Evolutionary conservation across 2,888 invertebrate genomes (phyloP).

Genomic region (Ischnus inquisitorius): DNA sequence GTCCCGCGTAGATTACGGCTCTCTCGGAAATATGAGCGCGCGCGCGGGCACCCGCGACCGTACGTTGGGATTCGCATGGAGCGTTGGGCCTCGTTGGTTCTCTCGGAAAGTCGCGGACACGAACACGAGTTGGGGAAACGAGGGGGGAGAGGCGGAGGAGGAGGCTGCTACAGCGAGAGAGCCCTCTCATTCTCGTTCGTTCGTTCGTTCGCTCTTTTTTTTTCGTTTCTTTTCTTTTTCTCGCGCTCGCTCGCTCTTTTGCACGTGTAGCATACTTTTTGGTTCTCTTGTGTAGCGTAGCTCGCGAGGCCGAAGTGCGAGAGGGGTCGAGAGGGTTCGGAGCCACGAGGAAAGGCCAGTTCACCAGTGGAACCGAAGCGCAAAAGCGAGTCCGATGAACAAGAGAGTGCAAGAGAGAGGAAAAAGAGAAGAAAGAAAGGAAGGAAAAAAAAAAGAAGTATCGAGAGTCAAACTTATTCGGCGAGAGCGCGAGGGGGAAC

Average conservation of each 20-base stretch:
- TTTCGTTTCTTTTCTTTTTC: constrained; percentile 17
- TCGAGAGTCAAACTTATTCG: constrained; percentile 63
- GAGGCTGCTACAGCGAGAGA: constrained; percentile 42
- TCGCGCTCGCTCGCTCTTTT: constrained; percentile 49
- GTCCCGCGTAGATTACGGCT: constrained; percentile 65
- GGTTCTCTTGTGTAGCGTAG: not conserved
- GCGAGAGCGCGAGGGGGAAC: constrained; percentile 63
- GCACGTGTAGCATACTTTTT: constrained; percentile 38
- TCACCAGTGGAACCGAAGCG: constrained; percentile 32
- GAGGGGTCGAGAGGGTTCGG: constrained; percentile 44
- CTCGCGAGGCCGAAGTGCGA: constrained; percentile 46
- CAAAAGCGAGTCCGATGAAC: constrained; percentile 3
- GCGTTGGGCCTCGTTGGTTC: constrained; percentile 59
- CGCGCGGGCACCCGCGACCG: constrained; percentile 47
- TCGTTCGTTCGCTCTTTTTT: not conserved
- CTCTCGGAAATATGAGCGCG: constrained; percentile 70
- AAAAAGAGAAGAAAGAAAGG: constrained; percentile 39
- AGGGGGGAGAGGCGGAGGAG: constrained; percentile 27
- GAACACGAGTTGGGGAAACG: constrained; percentile 39
- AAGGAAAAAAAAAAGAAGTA: constrained; percentile 54
- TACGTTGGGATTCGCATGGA: constrained; percentile 42
- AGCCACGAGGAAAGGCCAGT: constrained; percentile 63
- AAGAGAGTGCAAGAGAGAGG: constrained; percentile 42
- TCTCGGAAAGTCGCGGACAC: constrained; percentile 62
- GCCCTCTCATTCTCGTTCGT: constrained; percentile 29